These are phyloP conservation scores for Megastigmus dorsalis DNA, from an alignment of 2,888 invertebrate species.

Conservation along the genomic window DNA sequence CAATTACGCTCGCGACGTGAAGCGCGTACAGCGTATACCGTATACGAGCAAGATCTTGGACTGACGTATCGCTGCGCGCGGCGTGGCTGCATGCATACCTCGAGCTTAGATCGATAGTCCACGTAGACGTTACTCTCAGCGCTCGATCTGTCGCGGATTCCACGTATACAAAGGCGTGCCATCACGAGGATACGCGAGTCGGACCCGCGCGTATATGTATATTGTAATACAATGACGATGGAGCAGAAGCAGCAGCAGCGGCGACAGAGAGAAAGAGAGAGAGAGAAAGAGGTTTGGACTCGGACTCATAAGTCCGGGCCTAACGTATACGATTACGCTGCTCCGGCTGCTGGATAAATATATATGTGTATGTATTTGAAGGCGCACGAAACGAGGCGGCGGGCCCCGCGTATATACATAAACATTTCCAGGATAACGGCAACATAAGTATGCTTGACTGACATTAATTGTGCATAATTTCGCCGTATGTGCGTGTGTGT, in stretches of 20 bases:
- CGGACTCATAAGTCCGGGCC: conserved; percentile 44
- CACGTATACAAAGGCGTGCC: background rate
- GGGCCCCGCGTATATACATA: conserved; percentile 45
- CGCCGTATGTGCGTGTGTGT: no score
- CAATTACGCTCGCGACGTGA: conserved; percentile 51
- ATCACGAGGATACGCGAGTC: no score
- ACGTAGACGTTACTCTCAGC: no score
- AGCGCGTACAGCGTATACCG: conserved; percentile 11
- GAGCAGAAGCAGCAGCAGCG: no score
- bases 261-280: background rate
- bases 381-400: conserved; percentile 34
- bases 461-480: conserved; percentile 73
- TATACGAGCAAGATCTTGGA: background rate
- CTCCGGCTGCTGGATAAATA: no score
- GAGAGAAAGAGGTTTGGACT: background rate
- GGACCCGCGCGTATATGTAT: no score
- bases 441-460: conserved; percentile 70
- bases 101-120: conserved; percentile 44
- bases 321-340: conserved; percentile 50
- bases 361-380: conserved; percentile 38
- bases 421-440: conserved; percentile 54
- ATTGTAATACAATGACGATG: no score
- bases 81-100: no score
- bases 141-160: background rate
- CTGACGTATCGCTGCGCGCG: conserved; percentile 45